phyloP scores from a whole-genome alignment of 2,113 vertebrate genomes.

The Xiphophorus maculatus region DNA sequence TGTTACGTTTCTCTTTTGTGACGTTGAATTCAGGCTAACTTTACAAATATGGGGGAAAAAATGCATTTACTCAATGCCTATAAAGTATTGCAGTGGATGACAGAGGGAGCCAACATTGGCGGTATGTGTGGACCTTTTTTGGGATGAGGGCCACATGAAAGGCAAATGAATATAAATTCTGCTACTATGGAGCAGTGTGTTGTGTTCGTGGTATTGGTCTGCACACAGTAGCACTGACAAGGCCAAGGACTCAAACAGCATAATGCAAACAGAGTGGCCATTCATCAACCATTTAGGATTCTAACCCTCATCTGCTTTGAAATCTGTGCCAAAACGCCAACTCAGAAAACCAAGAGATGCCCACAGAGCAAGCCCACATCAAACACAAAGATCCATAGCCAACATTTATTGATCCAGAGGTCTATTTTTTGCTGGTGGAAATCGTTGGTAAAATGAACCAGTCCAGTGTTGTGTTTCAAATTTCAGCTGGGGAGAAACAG shows the following conservation, averaged over 20 bases:
- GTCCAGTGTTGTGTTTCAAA: conserved; percentile 10
- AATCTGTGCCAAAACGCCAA: conserved; percentile 55
- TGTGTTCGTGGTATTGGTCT: too few relatives aligned
- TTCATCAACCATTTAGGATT: conserved; percentile 49
- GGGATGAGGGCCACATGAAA: too few relatives aligned
- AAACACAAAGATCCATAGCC: conserved; percentile 49
- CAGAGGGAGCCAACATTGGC: too few relatives aligned
- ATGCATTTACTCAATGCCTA: too few relatives aligned
- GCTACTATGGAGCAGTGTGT: too few relatives aligned
- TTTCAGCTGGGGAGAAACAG: conserved; percentile 16
- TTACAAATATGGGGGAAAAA: too few relatives aligned
- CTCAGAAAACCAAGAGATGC: conserved; percentile 6
- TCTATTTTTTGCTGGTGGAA: conserved; percentile 49
- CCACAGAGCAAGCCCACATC: conserved; percentile 37
- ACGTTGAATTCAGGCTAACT: too few relatives aligned
- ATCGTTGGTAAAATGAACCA: conserved; percentile 48
- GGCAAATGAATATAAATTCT: too few relatives aligned
- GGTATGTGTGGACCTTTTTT: too few relatives aligned
- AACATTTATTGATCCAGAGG: conserved; percentile 57
- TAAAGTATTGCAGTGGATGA: too few relatives aligned
- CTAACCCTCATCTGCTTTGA: conserved; percentile 64
- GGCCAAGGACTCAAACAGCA: conserved; percentile 27
- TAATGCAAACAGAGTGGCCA: conserved; percentile 33
- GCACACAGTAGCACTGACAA: conserved; percentile 16
- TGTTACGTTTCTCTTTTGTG: too few relatives aligned